Evolutionary conservation across 2,797 vertebrate species (phyloP), one percentile per base, ranked within the genome.

Genomic region (Tokudaia muenninki): DNA sequence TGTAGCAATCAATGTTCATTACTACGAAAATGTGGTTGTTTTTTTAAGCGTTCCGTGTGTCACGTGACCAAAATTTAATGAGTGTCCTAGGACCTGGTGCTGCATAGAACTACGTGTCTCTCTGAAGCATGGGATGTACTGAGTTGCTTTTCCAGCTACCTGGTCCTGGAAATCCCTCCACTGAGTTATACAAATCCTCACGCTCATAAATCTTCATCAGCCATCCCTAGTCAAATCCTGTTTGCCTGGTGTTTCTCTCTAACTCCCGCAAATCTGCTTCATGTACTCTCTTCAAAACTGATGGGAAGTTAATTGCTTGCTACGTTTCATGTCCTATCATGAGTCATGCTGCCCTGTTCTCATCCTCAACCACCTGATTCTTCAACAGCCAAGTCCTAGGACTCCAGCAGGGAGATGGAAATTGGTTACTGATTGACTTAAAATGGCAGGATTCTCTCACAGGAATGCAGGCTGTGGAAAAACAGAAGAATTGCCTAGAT

Each of bases 161-260:
- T n/a, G 79, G 91, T 92, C 72, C 90, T 96, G 87, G 97, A 50
- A 97, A 97, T 97, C 75, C 67, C 74, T 97, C 94, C 92, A 96
- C 41, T 88, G 95, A 96, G 50, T 97, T 97, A 93, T 82, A 67
- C 90, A 93, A 98, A 97, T 97, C 65, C 34, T 77, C 17, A 44
- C 59, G 95, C 91, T 96, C 94, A 96, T 96, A 96, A 98, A 97
- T 98, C 97, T 97, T 94, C 91, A 98, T 95, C 97, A 97, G 47
- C 97, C 88, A 26, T 97, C 87, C 96, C 95, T 93, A 92, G 63
- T 92, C 97, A 97, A 96, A 98, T 97, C 97, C 90, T 16, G 5
- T 97, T 97, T 97, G n/a, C 94, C 97, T 97, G 77, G 79, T 97
- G 72, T 92, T 98, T 97, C 92, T 98, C 94, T 94, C 87, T 78